phyloP scores from a whole-genome alignment of 1,140 invertebrate genomes.

The Heliconius nattereri region DNA sequence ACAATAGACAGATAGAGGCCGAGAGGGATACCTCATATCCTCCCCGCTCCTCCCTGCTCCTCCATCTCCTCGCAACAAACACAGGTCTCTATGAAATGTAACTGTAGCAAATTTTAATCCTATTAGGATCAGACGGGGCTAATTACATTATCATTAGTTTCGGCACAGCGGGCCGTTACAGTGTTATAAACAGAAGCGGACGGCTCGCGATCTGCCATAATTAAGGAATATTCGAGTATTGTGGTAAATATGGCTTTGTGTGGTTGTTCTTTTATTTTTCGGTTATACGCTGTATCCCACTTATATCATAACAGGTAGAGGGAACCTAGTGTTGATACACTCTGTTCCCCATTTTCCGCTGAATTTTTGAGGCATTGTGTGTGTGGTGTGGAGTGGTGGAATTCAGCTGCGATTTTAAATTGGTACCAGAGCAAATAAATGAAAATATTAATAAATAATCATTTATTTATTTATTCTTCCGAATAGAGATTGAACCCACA shows the following conservation, averaged over 20 bases:
- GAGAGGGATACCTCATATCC: conserved; percentile 37
- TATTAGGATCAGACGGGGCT: conserved; percentile 56
- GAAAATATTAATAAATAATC: too few species aligned
- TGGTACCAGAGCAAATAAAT: too few species aligned
- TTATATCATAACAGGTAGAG: too few species aligned
- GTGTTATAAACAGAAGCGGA: conserved; percentile 45
- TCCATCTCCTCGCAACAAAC: conserved; percentile 31
- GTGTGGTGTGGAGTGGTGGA: too few species aligned
- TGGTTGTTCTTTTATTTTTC: background rate
- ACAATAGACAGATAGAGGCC: conserved; percentile 37
- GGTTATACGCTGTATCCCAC: too few species aligned
- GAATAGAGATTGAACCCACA: too few species aligned
- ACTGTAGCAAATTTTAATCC: conserved; percentile 51
- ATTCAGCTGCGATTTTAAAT: too few species aligned
- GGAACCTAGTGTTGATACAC: too few species aligned
- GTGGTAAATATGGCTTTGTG: background rate
- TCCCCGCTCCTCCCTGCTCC: background rate
- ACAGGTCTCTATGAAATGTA: conserved; percentile 37
- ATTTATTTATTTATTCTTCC: too few species aligned
- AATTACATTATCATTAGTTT: conserved; percentile 69
- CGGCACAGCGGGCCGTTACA: conserved; percentile 54
- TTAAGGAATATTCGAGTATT: conserved; percentile 33
- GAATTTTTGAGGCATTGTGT: too few species aligned
- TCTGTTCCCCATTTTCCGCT: too few species aligned
- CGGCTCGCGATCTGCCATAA: conserved; percentile 36